Base-by-base conservation (phyloP, 2,113 vertebrate genomes). In the Pollachius pollachius region DNA sequence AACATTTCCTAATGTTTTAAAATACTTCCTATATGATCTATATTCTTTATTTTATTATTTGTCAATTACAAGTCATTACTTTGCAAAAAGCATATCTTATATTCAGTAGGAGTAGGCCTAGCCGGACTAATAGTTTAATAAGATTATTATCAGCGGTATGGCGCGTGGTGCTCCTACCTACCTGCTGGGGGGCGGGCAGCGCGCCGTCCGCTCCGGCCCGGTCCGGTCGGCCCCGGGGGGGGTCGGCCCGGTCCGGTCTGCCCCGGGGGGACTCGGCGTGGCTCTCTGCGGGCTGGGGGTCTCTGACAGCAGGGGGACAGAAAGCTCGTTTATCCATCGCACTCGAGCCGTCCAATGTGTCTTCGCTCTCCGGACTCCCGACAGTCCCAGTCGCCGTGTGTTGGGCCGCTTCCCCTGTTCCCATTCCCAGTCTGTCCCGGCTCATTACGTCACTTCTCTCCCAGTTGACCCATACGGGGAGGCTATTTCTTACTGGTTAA, bases 191-290 rank as follows among this genome's bases (percentile, higher is more conserved):
- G 1, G 13, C 18, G 18, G 41, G 41, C 12, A 13, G 9, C 41
- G 41, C 41, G 12, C 12, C 17, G n/a, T 57, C 56, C 13, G n/a
- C 56, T 57, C 84, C 21, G 21, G 88, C 89, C 87, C 23, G 64
- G 12, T 65, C 85, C 60, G 80, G 85, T 73, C 87, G 78, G 0
- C 87, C 86, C 56, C 84, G 41, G 19, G 81, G 5, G 59, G 59
- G n/a, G 11, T n/a, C 13, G 25, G 48, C 48, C 48, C 23, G 64
- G 18, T 65, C 85, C 60, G 80, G 85, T 73, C 87, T 80, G 0
- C 87, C 86, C 56, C 84, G 87, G 17, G 92, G 89, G 0, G 93
- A 92, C 78, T 93, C 94, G 65, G 90, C 85, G 70, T 89, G 92
- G 54, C 92, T 90, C 61, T 94, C 90, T 66, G 56, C 92, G 67